A percentile compares a stretch with the other conserved stretches of the same genome.
These are phyloP conservation scores for Hylaeus volcanicus DNA, from an alignment of 1,140 invertebrate genomes.

Conservation along the genomic window DNA sequence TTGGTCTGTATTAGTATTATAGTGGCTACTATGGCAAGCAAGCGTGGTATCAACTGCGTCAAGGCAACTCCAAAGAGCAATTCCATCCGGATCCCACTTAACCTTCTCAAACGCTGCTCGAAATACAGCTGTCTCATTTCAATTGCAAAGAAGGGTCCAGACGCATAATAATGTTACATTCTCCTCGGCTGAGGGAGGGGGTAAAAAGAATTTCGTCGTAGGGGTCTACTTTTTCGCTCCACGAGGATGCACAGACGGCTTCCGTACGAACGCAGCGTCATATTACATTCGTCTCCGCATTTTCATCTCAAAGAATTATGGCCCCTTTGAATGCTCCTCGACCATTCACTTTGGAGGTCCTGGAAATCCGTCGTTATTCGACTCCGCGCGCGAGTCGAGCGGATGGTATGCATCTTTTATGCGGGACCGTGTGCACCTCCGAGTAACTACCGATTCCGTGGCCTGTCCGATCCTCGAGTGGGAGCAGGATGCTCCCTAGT, in stretches of 20 bases:
- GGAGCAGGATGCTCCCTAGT: background rate
- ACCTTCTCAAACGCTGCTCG: background rate
- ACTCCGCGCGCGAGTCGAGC: slow-evolving; percentile 18
- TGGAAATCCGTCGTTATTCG: slow-evolving; percentile 42
- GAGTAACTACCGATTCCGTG: slow-evolving; percentile 35
- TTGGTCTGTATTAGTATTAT: no score
- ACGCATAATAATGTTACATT: slow-evolving; percentile 29
- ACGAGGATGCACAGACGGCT: background rate
- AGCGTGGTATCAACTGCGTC: background rate
- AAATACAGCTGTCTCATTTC: slow-evolving; percentile 22
- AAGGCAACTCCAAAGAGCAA: background rate
- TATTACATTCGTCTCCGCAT: slow-evolving; percentile 42
- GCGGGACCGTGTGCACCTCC: slow-evolving; percentile 12
- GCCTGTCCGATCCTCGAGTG: no score
- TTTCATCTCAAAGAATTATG: slow-evolving; percentile 55
- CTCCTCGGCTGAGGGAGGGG: background rate
- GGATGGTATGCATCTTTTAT: slow-evolving; percentile 44
- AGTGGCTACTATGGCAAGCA: background rate
- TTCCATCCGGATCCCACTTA: background rate
- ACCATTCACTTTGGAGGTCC: slow-evolving; percentile 41
- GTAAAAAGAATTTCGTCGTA: slow-evolving; percentile 30
- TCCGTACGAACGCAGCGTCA: slow-evolving; percentile 11
- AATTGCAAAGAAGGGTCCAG: slow-evolving; percentile 27
- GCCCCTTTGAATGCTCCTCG: slow-evolving; percentile 37
- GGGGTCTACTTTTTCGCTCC: background rate